phyloP scores from a whole-genome alignment of 2,888 invertebrate species.

The Sminthurides aquaticus region DNA sequence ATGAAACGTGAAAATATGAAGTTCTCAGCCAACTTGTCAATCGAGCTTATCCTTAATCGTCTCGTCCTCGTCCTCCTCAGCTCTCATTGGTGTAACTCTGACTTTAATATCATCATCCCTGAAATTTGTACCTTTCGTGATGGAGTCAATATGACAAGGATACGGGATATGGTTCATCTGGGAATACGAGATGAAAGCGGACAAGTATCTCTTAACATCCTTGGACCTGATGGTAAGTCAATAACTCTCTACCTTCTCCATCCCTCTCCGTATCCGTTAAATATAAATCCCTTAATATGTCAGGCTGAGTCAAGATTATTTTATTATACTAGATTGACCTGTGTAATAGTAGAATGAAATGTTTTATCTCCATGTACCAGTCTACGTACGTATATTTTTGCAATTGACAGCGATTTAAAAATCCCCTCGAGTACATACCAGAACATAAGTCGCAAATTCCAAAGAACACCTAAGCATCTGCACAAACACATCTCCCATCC shows the following conservation, averaged over 20 bases:
- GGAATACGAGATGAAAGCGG: constrained; percentile 38
- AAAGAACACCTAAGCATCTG: too few relatives aligned
- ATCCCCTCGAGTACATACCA: too few relatives aligned
- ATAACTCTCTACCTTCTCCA: not conserved
- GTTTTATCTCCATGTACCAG: too few relatives aligned
- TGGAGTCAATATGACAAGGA: constrained; percentile 38
- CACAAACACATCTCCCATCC: too few relatives aligned
- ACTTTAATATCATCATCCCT: constrained; percentile 42
- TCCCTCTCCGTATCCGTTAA: too few relatives aligned
- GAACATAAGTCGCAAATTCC: too few relatives aligned
- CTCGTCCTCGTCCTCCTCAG: constrained; percentile 14
- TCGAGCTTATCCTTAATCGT: constrained; percentile 20
- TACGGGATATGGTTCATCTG: constrained; percentile 41
- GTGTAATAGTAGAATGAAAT: too few relatives aligned
- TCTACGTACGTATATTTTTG: too few relatives aligned
- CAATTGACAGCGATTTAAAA: too few relatives aligned
- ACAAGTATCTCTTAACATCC: constrained; percentile 32
- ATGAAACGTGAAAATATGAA: not conserved
- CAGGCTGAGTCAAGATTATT: too few relatives aligned
- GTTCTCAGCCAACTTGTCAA: constrained; percentile 10
- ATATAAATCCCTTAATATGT: too few relatives aligned
- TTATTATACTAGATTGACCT: too few relatives aligned
- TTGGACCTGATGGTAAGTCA: constrained; percentile 38
- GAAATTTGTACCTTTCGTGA: constrained; percentile 34
- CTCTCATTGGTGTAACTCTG: constrained; percentile 35